Conservation (phyloP, 2,113 vertebrate genomes). For the Picathartes gymnocephalus region DNA sequence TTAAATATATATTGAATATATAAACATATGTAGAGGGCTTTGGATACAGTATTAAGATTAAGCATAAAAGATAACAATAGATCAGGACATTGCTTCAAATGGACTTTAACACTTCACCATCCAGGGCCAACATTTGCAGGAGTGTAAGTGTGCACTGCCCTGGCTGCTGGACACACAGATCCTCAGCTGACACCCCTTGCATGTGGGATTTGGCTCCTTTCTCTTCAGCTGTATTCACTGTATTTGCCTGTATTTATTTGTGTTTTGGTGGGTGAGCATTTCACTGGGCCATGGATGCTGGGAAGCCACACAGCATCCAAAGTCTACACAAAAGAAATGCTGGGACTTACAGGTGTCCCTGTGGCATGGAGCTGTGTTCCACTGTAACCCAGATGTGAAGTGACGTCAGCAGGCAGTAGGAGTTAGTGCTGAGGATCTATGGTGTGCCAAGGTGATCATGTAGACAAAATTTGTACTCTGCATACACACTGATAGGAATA, state of each 20-base stretch:
- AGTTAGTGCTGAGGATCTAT: neutral
- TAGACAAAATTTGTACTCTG: neutral
- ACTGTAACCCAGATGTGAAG: neutral
- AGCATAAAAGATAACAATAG: neutral
- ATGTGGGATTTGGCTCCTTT: neutral
- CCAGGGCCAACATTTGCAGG: neutral
- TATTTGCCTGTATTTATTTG: neutral
- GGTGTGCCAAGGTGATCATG: neutral
- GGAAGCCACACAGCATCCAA: neutral
- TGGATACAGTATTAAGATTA: neutral
- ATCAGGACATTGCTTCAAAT: neutral
- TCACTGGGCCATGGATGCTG: neutral
- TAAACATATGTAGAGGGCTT: neutral
- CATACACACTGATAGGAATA: neutral
- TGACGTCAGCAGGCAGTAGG: neutral
- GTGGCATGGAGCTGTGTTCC: neutral
- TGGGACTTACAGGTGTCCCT: accelerated
- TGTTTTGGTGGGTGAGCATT: neutral
- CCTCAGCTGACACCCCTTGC: neutral
- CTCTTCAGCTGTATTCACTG: neutral
- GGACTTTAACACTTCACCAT: neutral
- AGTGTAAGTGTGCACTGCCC: neutral
- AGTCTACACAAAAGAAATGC: neutral
- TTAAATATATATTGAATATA: neutral
- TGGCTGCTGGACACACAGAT: neutral